Base-by-base conservation (phyloP, 2,888 invertebrate genomes). In the Drosophila aldrichi region DNA sequence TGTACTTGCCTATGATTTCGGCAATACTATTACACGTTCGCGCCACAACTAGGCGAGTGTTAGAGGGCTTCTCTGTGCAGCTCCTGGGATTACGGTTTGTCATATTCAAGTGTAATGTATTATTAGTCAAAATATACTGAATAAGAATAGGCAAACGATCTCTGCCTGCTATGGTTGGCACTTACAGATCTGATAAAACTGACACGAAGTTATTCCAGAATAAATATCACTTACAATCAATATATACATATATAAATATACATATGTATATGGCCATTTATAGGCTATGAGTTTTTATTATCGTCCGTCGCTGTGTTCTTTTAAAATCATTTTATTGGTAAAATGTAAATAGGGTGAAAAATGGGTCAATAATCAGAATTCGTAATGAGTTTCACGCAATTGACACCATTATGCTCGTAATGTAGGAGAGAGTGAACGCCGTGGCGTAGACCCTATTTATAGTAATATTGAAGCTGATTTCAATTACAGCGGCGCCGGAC, bases 391-490 rank as follows among this genome's bases (percentile, higher is more conserved):
- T 51, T 46, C 43, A 20, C 18, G 38, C n/a, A 10, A 22, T 49
- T 49, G 1, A 36, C n/a, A 34, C 14, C 48, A 48, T 48, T 67
- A 36, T 49, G 2, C 41, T 49, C 44, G 56, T n/a, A 8, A 7
- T 64, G 66, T 62, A 80, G 8, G 7, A 2, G 29, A 29, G 29
- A 29, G 29, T 29, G 2, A 29, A 29, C 29, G 8, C 7, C 7
- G 8, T 8, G 77, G 80, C 7, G 8, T 8, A 80, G 80, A 74
- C 74, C 77, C 57, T 29, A 71, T 82, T 82, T 80, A 77, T 56
- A 38, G 63, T 41, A 46, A 32, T 36, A 44, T 20, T 40, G 38
- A 63, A 61, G 70, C 64, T 69, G 71, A 74, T 77, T 88, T 86
- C 70, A 88, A 82, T 83, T 81, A 64, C 61, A 85, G 64, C 58